phyloP scores from a whole-genome alignment of 2,113 vertebrate genomes.

The Neodontobutis hainanensis region DNA sequence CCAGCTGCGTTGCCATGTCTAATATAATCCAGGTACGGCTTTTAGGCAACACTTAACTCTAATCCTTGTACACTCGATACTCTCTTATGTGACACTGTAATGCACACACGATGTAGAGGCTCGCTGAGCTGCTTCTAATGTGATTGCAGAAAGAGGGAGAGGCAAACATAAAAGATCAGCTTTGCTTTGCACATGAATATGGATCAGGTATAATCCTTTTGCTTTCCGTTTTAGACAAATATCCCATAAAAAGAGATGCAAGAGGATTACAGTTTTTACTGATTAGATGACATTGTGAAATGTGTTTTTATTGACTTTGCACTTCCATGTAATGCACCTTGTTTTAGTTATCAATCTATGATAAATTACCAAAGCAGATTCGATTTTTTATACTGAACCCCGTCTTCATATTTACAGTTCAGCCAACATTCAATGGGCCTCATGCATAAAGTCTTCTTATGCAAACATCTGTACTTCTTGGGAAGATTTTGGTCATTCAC shows the following conservation, averaged over 20 bases:
- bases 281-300: slow-evolving; percentile 8
- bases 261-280: slow-evolving; percentile 38
- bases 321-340: no score
- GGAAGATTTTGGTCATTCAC: no score
- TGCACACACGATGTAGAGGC: slow-evolving; percentile 59
- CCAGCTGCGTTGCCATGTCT: slow-evolving; percentile 47
- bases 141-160: slow-evolving; percentile 48
- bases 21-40: slow-evolving; percentile 66
- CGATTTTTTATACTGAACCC: no score
- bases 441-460: no score
- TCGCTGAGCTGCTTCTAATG: slow-evolving; percentile 50
- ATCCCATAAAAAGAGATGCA: slow-evolving; percentile 24
- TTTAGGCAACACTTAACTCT: slow-evolving; percentile 54
- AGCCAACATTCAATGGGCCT: no score
- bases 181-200: slow-evolving; percentile 56
- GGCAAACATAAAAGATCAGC: slow-evolving; percentile 57
- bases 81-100: slow-evolving; percentile 56
- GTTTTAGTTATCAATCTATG: no score
- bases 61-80: slow-evolving; percentile 62
- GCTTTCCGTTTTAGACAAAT: slow-evolving; percentile 18
- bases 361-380: no score
- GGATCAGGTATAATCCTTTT: slow-evolving; percentile 54
- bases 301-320: no score
- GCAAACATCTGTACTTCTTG: no score
- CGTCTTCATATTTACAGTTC: no score